Percentiles rank a stretch among this genome's conserved stretches.
These are phyloP conservation scores for Plotosus lineatus DNA, from an alignment of 2,113 vertebrate species.

Conservation along the genomic window DNA sequence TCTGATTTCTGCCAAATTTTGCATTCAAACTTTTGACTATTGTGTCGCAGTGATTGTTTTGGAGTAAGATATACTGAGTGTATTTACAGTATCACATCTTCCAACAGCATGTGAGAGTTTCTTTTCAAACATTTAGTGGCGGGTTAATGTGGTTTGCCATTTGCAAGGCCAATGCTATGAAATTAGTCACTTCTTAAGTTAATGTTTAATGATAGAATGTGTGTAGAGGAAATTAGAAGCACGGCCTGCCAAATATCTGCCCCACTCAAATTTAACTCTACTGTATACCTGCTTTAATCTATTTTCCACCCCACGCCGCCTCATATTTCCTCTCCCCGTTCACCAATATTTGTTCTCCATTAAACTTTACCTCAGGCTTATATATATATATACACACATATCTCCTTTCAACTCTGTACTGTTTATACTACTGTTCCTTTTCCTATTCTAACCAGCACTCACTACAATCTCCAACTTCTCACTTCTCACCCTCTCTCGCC, in stretches of 20 bases:
- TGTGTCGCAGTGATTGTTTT: background rate
- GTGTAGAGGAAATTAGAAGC: background rate
- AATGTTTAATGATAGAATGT: slow-evolving; percentile 6
- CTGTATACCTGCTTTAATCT: background rate
- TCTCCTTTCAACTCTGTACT: slow-evolving; percentile 9
- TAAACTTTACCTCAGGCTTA: slow-evolving; percentile 10
- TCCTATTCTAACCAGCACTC: slow-evolving; percentile 14
- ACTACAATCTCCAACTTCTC: background rate
- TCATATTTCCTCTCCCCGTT: slow-evolving; percentile 21
- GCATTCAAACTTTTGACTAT: background rate
- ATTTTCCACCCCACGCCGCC: slow-evolving; percentile 11
- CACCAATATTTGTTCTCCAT: slow-evolving; percentile 21
- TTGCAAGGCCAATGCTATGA: background rate
- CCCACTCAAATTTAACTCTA: background rate
- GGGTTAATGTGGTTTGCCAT: slow-evolving; percentile 21
- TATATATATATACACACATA: slow-evolving; percentile 3
- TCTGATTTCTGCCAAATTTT: background rate
- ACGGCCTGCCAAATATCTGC: background rate
- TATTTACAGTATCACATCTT: background rate
- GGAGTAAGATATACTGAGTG: background rate
- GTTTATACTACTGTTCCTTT: slow-evolving; percentile 2
- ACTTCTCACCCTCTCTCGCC: slow-evolving; percentile 5
- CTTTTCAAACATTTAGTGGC: background rate
- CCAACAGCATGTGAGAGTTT: background rate
- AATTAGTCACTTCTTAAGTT: background rate